A percentile compares a stretch with the other conserved stretches of the same genome.
Evolutionary conservation across 1,140 invertebrate species (phyloP).

Genomic region (Drosophila suzukii): DNA sequence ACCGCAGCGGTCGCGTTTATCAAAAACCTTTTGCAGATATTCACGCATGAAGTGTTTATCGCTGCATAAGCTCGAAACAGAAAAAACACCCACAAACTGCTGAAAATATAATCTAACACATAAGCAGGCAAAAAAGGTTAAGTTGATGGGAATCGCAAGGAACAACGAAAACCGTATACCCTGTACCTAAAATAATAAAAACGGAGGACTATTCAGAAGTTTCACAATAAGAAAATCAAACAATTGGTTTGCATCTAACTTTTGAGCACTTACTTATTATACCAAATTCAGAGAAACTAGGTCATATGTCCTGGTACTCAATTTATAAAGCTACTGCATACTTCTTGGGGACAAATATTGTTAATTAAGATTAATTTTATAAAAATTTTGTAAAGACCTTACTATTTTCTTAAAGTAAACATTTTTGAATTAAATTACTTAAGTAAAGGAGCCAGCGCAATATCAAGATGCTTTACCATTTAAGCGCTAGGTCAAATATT

Average conservation of each 20-base stretch:
- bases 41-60: constrained; percentile 83
- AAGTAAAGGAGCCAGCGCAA: no score
- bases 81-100: constrained; percentile 66
- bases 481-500: not conserved
- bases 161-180: constrained; percentile 7
- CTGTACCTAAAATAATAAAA: constrained; percentile 1
- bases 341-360: no score
- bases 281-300: no score
- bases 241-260: no score
- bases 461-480: not conserved
- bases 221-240: no score
- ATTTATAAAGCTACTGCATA: not conserved
- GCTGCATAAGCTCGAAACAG: constrained; percentile 59
- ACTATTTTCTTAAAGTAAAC: no score
- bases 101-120: constrained; percentile 63
- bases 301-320: not conserved
- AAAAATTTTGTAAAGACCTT: no score
- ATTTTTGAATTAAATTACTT: no score
- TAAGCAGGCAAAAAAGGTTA: constrained; percentile 21
- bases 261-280: no score
- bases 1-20: constrained; percentile 66
- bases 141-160: not conserved
- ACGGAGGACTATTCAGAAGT: no score
- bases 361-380: no score
- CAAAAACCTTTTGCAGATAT: constrained; percentile 76